Evolutionary conservation across 2,888 invertebrate species (phyloP), one percentile per base, ranked within the genome.

Genomic region (Augiades crinisus): DNA sequence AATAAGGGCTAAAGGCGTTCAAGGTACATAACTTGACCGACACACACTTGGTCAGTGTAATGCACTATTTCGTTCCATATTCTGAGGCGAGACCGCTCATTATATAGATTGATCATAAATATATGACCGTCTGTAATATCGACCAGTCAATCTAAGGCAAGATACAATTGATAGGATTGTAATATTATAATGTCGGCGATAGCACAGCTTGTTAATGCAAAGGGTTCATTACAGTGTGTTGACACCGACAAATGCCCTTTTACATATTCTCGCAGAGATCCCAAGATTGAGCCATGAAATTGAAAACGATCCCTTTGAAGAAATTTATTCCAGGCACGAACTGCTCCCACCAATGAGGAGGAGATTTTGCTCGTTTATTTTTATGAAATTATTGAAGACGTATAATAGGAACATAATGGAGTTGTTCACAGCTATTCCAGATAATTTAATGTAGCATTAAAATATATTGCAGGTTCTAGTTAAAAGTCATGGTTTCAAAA

Each of bases 261-360:
- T 86, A 86, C 86, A 85, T 87, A 86, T 84, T 87, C 86, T 78
- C 80, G 73, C 78, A 75, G 78, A 87, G 87, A 84, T 87, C 78
- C 84, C 81, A 85, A 87, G 87, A 89, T 88, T 85, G 85, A 89
- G 86, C 87, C 86, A 85, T 88, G 87, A 85, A 89, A 87, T 86
- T 87, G 88, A 87, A 89, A 88, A 88, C 87, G 87, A 88, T 83
- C 88, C 81, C 86, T 85, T 81, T 83, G 81, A 81, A 83, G 84
- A 86, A 88, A 89, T 89, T 87, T 87, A 89, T 88, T 88, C 88
- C 72, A 78, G 66, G 87, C 88, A 88, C 88, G 88, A 86, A 84
- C 86, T 81, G 79, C 79, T 82, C 81, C 78, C 80, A 81, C 75
- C 75, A 75, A 70, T 73, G 77, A 77, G 72, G 81, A 83, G 80